phyloP scores from a whole-genome alignment of 2,888 invertebrate species.

The Ectemnius continuus region DNA sequence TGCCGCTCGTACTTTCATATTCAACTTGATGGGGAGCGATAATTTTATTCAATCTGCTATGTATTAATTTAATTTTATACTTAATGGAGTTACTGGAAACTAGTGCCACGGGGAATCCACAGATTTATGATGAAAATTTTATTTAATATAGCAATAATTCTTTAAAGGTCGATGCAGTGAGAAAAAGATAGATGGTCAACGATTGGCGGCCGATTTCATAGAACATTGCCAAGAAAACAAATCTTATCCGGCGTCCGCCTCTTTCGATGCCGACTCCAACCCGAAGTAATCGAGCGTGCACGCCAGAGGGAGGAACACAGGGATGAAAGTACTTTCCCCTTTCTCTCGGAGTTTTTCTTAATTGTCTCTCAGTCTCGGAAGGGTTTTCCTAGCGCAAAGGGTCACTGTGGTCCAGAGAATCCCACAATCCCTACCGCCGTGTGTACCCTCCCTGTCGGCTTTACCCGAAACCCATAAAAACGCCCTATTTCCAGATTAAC shows the following conservation, averaged over 20 bases:
- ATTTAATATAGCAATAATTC: not conserved
- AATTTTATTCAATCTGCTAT: no score
- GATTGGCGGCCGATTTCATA: slow-evolving; percentile 3
- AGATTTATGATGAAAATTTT: no score
- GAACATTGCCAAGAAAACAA: slow-evolving; percentile 16
- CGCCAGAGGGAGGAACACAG: slow-evolving; percentile 16
- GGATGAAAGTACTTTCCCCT: slow-evolving; percentile 38
- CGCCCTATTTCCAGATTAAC: slow-evolving; percentile 65
- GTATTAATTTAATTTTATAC: no score
- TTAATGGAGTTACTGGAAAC: no score
- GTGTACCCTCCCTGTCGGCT: slow-evolving; percentile 18
- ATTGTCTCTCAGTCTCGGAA: slow-evolving; percentile 26
- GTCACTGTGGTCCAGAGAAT: slow-evolving; percentile 25
- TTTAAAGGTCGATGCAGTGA: slow-evolving; percentile 4
- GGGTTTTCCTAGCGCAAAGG: slow-evolving; percentile 42
- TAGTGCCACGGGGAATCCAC: no score
- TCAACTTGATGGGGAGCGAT: no score
- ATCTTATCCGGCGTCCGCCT: slow-evolving; percentile 26
- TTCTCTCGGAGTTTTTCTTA: not conserved
- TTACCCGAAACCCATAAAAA: slow-evolving; percentile 53
- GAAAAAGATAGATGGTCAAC: slow-evolving; percentile 14
- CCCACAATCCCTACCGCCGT: slow-evolving; percentile 54
- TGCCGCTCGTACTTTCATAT: no score
- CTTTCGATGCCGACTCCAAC: slow-evolving; percentile 21
- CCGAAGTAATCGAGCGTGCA: slow-evolving; percentile 22